These are phyloP conservation scores for Peromyscus polionotus DNA, from an alignment of 2,113 vertebrate genomes.

Conservation along the genomic window DNA sequence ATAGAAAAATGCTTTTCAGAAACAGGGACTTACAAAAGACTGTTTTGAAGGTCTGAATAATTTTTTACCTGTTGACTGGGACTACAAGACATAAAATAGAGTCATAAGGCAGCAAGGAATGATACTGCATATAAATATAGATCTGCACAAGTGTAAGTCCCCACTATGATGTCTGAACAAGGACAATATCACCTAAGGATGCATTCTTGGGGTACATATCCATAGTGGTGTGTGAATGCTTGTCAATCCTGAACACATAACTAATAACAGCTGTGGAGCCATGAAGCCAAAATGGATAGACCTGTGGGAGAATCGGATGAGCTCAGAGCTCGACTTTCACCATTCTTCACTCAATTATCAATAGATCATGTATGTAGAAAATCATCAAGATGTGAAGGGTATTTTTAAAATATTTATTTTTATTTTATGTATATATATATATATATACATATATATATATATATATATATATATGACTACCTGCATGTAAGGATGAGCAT, in stretches of 20 bases:
- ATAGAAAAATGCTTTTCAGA: not conserved
- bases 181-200: not conserved
- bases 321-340: not conserved
- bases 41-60: not conserved
- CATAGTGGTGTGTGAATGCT: not conserved
- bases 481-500: not conserved
- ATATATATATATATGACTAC: not conserved
- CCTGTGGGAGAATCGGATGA: not conserved
- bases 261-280: not conserved
- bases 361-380: not conserved
- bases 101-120: not conserved
- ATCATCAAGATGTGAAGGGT: not conserved
- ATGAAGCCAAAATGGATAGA: slow-evolving; percentile 30
- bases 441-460: not conserved
- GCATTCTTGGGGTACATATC: not conserved
- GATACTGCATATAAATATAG: not conserved
- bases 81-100: slow-evolving; percentile 15
- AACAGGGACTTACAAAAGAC: not conserved
- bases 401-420: not conserved
- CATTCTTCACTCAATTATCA: not conserved
- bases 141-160: not conserved
- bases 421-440: not conserved
- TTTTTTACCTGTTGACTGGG: not conserved
- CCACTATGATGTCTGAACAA: not conserved
- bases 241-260: not conserved